Conservation (phyloP, 2,113 vertebrate genomes). For the Hiodon alosoides region DNA sequence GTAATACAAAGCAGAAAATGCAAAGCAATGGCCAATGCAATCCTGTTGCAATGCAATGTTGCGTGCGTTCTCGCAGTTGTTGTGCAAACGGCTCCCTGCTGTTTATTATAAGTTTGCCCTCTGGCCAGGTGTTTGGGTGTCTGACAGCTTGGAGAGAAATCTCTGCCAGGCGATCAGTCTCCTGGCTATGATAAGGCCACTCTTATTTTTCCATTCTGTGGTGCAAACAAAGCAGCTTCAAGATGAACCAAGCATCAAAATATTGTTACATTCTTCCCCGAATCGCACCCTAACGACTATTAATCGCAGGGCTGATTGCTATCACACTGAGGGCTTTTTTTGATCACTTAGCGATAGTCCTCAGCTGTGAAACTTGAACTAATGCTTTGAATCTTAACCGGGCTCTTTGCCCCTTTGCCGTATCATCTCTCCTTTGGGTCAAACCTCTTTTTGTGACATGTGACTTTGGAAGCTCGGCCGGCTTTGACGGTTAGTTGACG, state of each 20-base stretch:
- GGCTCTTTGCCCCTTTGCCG: constrained; percentile 24
- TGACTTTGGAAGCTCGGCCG: constrained; percentile 32
- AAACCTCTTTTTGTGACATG: constrained; percentile 30
- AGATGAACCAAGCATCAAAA: constrained; percentile 27
- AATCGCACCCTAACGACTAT: constrained; percentile 38
- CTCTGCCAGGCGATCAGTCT: constrained; percentile 47
- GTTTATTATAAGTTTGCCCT: constrained; percentile 33
- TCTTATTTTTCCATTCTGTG: constrained; percentile 17
- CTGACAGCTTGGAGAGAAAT: constrained; percentile 44
- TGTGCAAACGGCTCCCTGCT: constrained; percentile 37
- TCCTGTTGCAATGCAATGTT: constrained; percentile 38
- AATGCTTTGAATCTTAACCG: not conserved
- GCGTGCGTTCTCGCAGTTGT: constrained; percentile 54
- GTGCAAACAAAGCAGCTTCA: constrained; percentile 39
- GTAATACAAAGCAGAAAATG: not conserved
- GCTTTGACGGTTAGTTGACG: constrained; percentile 12
- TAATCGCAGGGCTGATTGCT: constrained; percentile 38
- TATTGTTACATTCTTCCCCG: constrained; percentile 30
- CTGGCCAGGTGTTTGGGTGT: constrained; percentile 42
- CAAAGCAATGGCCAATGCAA: constrained; percentile 32
- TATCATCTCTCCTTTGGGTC: constrained; percentile 32
- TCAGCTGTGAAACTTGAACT: constrained; percentile 14
- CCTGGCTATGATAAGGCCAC: constrained; percentile 41
- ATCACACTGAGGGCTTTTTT: constrained; percentile 31
- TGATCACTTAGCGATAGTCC: constrained; percentile 32